Evolutionary conservation across 2,888 invertebrate genomes (phyloP), one percentile per base, ranked within the genome.

Genomic region (Halictus ligatus): DNA sequence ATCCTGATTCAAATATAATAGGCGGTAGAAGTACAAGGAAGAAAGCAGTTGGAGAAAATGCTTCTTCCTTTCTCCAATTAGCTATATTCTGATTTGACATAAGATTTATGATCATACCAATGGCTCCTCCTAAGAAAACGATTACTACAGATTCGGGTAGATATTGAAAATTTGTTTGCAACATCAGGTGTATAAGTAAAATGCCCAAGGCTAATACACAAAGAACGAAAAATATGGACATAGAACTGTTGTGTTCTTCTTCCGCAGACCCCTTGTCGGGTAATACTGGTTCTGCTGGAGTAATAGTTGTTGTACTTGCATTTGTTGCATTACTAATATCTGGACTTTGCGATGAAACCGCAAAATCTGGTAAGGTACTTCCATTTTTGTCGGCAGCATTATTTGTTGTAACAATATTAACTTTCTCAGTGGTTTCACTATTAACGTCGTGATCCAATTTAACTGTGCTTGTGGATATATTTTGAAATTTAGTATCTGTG

Each of bases 1-100:
- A 99, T 5, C 99, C 99, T 5, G 99, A 99, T 95, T 99, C 99
- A 96, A 99, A 99, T 92, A 99, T 99, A 81, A 99, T 99, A 0
- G 99, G 99, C 15, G 99, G 99, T 78, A 99, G 95, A 0, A 99
- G 96, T 4, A 99, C 98, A 78, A 99, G 96, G 94, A 99, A 99
- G 95, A 99, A 99, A 40, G 99, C 98, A 35, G 99, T 99, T 0
- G 99, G 99, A 12, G 99, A 99, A 94, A 99, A 99, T 0, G 99
- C 98, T 95, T 99, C 99, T 95, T 99, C 99, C 94, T 99, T 98
- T 94, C 98, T 97, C 99, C 99, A 99, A 94, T 99, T 98, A 69
- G 98, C 98, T 91, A 98, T 97, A 94, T 99, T 98, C 92, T 97
- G 97, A 91, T 97, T 97, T 2, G 98, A 98, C 96, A 99, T 97